These are phyloP conservation scores for Phalanger gymnotis DNA, from an alignment of 2,797 vertebrate species.

Conservation along the genomic window DNA sequence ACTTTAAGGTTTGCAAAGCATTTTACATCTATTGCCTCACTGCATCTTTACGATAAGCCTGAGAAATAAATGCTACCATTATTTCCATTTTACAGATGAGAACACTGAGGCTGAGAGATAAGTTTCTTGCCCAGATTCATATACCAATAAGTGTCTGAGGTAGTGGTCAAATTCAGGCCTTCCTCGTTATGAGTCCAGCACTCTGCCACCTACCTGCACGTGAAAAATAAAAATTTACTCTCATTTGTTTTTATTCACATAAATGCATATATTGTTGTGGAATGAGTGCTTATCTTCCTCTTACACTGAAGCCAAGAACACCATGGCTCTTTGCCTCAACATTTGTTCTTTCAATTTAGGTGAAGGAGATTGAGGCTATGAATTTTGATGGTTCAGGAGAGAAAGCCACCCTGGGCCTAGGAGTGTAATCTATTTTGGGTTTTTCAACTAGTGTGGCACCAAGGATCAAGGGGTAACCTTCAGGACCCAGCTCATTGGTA, in stretches of 20 bases:
- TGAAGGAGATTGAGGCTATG: background rate
- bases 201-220: background rate
- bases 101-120: background rate
- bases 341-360: background rate
- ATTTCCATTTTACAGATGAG: too few relatives aligned
- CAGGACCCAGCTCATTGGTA: background rate
- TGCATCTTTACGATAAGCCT: too few relatives aligned
- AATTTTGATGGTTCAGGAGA: background rate
- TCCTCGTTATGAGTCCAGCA: background rate
- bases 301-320: background rate
- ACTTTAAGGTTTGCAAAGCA: background rate
- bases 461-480: background rate
- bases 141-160: background rate
- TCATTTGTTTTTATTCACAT: background rate
- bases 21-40: too few relatives aligned
- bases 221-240: background rate
- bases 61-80: too few relatives aligned
- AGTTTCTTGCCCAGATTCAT: background rate
- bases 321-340: background rate
- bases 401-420: background rate
- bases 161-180: background rate
- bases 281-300: background rate
- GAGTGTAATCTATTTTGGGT: background rate
- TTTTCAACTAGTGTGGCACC: background rate
- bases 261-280: background rate